Base-by-base conservation (phyloP, 2,113 vertebrate genomes). In the Odocoileus virginianus region DNA sequence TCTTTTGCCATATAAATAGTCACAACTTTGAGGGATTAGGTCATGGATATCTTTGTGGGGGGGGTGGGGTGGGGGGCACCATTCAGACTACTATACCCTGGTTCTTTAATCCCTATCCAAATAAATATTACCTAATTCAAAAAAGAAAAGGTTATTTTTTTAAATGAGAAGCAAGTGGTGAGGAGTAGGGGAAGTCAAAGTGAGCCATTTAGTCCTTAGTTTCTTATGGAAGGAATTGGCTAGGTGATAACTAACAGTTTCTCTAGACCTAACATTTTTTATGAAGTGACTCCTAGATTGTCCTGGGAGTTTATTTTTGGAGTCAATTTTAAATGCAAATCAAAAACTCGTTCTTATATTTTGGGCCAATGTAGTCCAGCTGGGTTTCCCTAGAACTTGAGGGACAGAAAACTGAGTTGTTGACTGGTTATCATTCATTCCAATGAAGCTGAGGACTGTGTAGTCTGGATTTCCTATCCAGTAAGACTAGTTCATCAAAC, bases 401-500 rank as follows among this genome's bases (percentile, higher is more conserved):
- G 33, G 60, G 27, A 87, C 7, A 52, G 45, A 91, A 85, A 61
- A 90, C 36, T 61, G 47, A 87, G 16, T 97, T 94, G 7, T 64
- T 96, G 76, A 36, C 40, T 94, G 55, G 27, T 60, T 93, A 40
- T 94, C 58, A 50, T 43, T 81, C 12, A 90, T 89, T 45, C 83
- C 93, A 8, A 40, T 87, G 76, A 97, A 40, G 33, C 79, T 95
- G n/a, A 91, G 55, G n/a, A 86, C 64, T 58, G 7, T 52, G 19
- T 79, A 74, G 81, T 82, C 28, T 95, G 40, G 13, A 83, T 93
- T 96, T 94, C n/a, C 55, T 97, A 94, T 79, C 36, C 16, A 81
- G n/a, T 79, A 94, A 87, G 84, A 89, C 12, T 84, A 94, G 57
- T 91, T 79, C 13, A 57, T 93, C 87, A 74, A 60, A 97, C 40